Percentiles rank a stretch among this genome's conserved stretches.
Evolutionary conservation across 1,140 invertebrate species (phyloP).

Genomic region (Oedothorax gibbosus): DNA sequence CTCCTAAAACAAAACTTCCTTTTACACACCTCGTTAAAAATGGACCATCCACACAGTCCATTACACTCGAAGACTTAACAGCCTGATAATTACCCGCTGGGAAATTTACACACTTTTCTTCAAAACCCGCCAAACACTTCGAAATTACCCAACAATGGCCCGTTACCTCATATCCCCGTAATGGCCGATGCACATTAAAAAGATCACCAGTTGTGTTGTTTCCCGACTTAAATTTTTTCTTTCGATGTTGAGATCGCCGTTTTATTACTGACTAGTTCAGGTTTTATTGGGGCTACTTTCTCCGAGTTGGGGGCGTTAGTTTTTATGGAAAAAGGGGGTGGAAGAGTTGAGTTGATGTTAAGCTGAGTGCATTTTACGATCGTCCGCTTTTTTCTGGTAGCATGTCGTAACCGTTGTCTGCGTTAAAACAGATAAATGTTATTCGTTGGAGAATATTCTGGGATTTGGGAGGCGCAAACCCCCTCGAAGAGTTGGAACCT

Average conservation of each 20-base stretch:
- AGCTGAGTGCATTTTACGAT: constrained; percentile 34
- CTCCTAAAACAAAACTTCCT: constrained; percentile 7
- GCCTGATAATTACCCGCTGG: constrained; percentile 23
- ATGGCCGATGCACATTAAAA: not conserved
- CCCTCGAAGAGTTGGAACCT: not conserved
- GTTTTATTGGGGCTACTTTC: constrained; percentile 50
- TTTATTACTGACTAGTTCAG: constrained; percentile 41
- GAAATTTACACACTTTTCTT: constrained; percentile 33
- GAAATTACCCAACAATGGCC: not conserved
- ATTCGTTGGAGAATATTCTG: constrained; percentile 13
- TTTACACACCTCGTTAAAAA: not conserved
- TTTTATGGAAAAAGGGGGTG: constrained; percentile 19
- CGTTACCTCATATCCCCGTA: not conserved
- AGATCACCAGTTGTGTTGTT: not conserved
- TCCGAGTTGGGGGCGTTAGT: constrained; percentile 32
- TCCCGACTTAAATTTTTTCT: not conserved
- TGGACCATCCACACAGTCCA: not conserved
- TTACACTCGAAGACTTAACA: constrained; percentile 8
- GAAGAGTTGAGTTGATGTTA: constrained; percentile 22
- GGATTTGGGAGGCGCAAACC: constrained; percentile 4
- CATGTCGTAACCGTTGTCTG: constrained; percentile 6
- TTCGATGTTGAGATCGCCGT: no score
- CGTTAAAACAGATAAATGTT: constrained; percentile 29
- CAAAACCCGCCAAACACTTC: not conserved
- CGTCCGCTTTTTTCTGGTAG: not conserved